Conservation (phyloP, 2,888 invertebrate genomes). For the Volucella inflata region DNA sequence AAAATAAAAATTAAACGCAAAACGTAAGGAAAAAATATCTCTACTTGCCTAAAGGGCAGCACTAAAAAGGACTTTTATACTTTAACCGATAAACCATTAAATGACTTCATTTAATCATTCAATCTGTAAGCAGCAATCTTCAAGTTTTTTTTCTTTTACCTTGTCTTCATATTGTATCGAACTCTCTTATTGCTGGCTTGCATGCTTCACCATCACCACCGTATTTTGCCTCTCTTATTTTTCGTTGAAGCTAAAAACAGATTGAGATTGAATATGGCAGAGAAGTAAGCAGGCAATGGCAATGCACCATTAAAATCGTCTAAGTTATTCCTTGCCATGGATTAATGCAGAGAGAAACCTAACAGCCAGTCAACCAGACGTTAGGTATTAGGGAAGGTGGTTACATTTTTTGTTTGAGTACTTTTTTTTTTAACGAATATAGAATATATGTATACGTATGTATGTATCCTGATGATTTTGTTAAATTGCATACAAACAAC, state of each 20-base stretch:
- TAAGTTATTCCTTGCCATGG: constrained; percentile 37
- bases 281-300: constrained; percentile 38
- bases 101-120: constrained; percentile 76
- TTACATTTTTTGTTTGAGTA: constrained; percentile 49
- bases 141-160: constrained; percentile 52
- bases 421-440: constrained; percentile 20
- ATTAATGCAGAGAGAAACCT: constrained; percentile 24
- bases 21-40: constrained; percentile 29
- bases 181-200: constrained; percentile 24
- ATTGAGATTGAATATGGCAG: constrained; percentile 47
- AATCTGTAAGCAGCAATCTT: constrained; percentile 70
- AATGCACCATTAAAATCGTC: constrained; percentile 40
- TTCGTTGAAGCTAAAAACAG: constrained; percentile 48
- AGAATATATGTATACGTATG: too few species aligned
- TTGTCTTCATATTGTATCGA: constrained; percentile 42
- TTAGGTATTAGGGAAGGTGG: constrained; percentile 53
- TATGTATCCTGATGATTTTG: constrained; percentile 55
- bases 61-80: constrained; percentile 67
- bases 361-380: constrained; percentile 20
- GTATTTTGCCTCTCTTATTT: constrained; percentile 57
- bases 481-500: constrained; percentile 40
- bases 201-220: constrained; percentile 18
- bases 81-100: constrained; percentile 73
- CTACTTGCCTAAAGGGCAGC: constrained; percentile 52
- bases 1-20: constrained; percentile 43